Percentiles rank a stretch among this genome's conserved stretches.
phyloP scores from a whole-genome alignment of 2,113 vertebrate genomes.

The Albula goreensis region DNA sequence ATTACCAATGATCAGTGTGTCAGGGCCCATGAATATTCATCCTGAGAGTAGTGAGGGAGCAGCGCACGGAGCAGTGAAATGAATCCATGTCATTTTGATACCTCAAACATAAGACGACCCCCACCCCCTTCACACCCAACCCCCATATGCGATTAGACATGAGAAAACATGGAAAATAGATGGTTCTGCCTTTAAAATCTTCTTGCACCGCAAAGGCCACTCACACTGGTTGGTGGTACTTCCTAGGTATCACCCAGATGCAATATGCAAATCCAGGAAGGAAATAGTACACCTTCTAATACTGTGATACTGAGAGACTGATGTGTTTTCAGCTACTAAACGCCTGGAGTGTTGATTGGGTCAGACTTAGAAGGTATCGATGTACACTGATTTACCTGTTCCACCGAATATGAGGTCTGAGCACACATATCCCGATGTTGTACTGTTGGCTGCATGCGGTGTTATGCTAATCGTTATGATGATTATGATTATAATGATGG shows the following conservation, averaged over 20 bases:
- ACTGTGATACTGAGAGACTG: not conserved
- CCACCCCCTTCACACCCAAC: no score
- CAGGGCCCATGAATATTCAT: not conserved
- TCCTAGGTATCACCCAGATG: no score
- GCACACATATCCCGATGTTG: no score
- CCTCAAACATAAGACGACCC: not conserved
- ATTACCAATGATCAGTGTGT: not conserved
- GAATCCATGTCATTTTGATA: not conserved
- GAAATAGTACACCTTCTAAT: not conserved
- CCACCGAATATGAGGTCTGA: not conserved
- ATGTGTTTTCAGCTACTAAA: not conserved
- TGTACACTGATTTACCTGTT: not conserved
- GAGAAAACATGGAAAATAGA: no score
- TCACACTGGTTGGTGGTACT: no score
- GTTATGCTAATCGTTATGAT: not conserved
- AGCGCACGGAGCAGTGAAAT: not conserved
- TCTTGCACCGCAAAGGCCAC: no score
- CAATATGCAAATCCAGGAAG: not conserved
- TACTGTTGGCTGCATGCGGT: no score
- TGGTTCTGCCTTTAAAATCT: no score
- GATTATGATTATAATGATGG: not conserved
- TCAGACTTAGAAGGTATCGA: no score
- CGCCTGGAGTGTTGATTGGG: not conserved
- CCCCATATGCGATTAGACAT: not conserved
- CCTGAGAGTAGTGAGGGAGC: not conserved